A percentile compares a stretch with the other conserved stretches of the same genome.
phyloP scores from a whole-genome alignment of 1,140 invertebrate genomes.

The Drosophila virilis region DNA sequence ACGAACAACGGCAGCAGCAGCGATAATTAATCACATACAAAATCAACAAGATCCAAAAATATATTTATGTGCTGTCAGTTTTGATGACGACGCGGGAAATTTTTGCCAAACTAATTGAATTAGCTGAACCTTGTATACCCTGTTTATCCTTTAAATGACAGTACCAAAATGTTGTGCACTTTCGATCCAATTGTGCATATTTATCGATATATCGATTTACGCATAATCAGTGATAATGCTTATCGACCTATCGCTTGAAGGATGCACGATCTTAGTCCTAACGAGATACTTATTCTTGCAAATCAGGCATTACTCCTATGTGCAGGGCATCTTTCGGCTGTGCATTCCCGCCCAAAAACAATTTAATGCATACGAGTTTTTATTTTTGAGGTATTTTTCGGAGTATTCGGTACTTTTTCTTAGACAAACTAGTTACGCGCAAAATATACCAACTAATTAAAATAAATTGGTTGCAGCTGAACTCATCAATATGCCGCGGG shows the following conservation, averaged over 20 bases:
- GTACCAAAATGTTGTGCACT: no score
- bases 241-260: no score
- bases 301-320: no score
- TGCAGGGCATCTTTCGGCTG: not conserved
- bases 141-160: not conserved
- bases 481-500: conserved; percentile 60
- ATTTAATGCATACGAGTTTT: not conserved
- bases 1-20: conserved; percentile 18
- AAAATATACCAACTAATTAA: conserved; percentile 75
- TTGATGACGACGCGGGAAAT: conserved; percentile 34
- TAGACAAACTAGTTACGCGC: conserved; percentile 3
- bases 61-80: conserved; percentile 47
- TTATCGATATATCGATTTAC: no score
- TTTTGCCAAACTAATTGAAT: conserved; percentile 11
- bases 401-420: conserved; percentile 53
- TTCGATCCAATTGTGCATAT: no score
- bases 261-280: no score
- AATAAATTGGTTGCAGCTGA: conserved; percentile 60
- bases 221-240: no score
- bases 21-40: conserved; percentile 76
- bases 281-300: no score
- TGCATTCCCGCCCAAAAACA: no score
- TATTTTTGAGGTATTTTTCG: conserved; percentile 38
- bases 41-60: conserved; percentile 62
- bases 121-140: conserved; percentile 18